Base-by-base conservation (phyloP, 2,888 invertebrate genomes). In the Danaus chrysippus region DNA sequence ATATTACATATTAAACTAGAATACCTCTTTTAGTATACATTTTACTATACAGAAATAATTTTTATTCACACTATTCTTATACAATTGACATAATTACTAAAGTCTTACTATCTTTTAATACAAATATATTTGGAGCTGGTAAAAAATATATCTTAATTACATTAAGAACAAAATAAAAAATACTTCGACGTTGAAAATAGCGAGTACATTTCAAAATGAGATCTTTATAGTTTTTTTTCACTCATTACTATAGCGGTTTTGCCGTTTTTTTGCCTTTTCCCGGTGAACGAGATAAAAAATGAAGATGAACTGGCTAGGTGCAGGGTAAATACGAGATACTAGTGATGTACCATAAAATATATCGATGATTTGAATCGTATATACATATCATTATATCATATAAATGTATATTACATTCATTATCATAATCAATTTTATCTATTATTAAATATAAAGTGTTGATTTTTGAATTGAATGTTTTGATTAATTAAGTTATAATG, bases 281-380 rank as follows among this genome's bases (percentile, higher is more conserved):
- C 86, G 83, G 82, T 84, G 83, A 86, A 88, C 86, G 83, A 86
- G 84, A 85, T 85, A 89, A 89, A 90, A 90, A 88, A 89, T 87
- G 86, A 87, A 90, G 90, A 91, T 89, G 87, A 89, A 90, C 89
- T 85, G 87, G 83, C 84, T 87, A 86, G 90, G 86, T 86, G 84
- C 90, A 85, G 88, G 83, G 90, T 87, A 90, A 90, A 90, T 91
- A 89, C 86, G 86, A 78, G 83, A 81, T 79, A 64, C 43, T 81
- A 88, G 84, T 64, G 85, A 64, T 75, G 83, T 63, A 43, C 54
- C 11, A 0, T n/a, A 3, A 42, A 15, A 1, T 15, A 44, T 68
- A 59, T 73, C 71, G 69, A 72, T 65, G 6, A 10, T 17, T 49
- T 6, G 6, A 34, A 49, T 17, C 17, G 17, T 0, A 49, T 10